Evolutionary conservation across 2,888 invertebrate species (phyloP), one percentile per base, ranked within the genome.

Genomic region (Cotesia congregata): DNA sequence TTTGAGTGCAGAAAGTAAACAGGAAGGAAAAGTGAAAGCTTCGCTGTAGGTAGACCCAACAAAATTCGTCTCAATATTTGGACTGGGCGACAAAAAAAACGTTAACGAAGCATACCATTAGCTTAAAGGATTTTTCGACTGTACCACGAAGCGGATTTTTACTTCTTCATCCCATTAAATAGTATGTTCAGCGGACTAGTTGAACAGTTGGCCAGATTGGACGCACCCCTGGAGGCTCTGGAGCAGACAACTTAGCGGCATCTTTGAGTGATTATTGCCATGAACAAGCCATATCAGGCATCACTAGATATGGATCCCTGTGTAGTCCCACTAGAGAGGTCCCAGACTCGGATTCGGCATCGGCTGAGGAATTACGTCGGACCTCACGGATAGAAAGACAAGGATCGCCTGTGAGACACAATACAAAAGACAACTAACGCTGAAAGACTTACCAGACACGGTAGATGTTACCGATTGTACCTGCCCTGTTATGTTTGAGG

Each of bases 21-120:
- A 30, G 30, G 30, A 30, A 30, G 30, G 30, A 50, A 41, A 60
- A 62, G 15, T 73, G 5, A 73, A 73, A 60, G 39, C 85, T 75
- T 81, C 82, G 84, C 83, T 84, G 85, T 85, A 84, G 85, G 83
- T 85, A 84, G 65, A 41, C 67, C 61, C 64, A 81, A 39, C 61
- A 72, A 80, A 83, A 83, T 81, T 2, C 50, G 50, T 81, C 80
- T 83, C 81, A 85, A 85, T 85, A 85, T 85, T 85, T 85, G 82
- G 84, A 84, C 85, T 81, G 72, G 73, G 59, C 74, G 74, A 85
- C 83, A 85, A 85, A 50, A 50, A 50, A 85, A 80, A 79, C 82
- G 80, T 80, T 85, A 84, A 85, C 84, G 82, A 85, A 83, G 83
- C 85, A 81, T 82, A 78, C 79, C 80, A 80, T 77, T 80, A 80